These are phyloP conservation scores for Rhadinocentrus ornatus DNA, from an alignment of 2,797 vertebrate genomes.

Conservation along the genomic window DNA sequence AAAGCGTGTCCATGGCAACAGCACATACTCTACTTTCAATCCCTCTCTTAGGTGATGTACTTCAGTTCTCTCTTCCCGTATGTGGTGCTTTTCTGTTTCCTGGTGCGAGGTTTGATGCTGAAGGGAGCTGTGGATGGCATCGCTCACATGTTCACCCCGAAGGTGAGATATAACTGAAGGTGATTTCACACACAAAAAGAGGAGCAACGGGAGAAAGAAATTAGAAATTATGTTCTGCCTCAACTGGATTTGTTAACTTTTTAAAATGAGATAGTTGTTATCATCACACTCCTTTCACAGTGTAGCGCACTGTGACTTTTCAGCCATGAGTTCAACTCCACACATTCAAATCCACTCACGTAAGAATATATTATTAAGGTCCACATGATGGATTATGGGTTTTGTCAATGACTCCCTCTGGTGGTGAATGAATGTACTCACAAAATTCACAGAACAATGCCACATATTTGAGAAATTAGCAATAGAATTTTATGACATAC, in stretches of 20 bases:
- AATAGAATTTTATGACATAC: background rate
- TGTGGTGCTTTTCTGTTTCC: slow-evolving; percentile 95
- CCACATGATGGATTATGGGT: background rate
- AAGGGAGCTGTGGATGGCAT: slow-evolving; percentile 95
- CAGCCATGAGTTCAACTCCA: slow-evolving; percentile 12
- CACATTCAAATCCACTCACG: slow-evolving; percentile 16
- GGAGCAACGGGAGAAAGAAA: background rate
- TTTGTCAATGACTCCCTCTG: slow-evolving; percentile 63
- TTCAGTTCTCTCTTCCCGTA: slow-evolving; percentile 99
- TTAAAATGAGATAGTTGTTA: background rate
- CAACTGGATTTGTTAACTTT: background rate
- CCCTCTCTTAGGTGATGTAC: slow-evolving; percentile 92
- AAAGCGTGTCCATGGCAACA: slow-evolving; percentile 72
- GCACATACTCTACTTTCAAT: slow-evolving; percentile 32
- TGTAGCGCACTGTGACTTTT: background rate
- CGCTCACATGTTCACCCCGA: slow-evolving; percentile 98
- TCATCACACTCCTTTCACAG: background rate
- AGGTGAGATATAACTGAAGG: slow-evolving; percentile 81
- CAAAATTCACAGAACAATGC: background rate
- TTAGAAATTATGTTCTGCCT: background rate
- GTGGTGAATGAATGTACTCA: slow-evolving; percentile 41
- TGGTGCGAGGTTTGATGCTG: slow-evolving; percentile 92
- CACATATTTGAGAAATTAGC: background rate
- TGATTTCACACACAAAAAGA: background rate
- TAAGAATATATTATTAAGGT: slow-evolving; percentile 22